Evolutionary conservation across 1,140 invertebrate species (phyloP).

Genomic region (Heliothis subflexa): DNA sequence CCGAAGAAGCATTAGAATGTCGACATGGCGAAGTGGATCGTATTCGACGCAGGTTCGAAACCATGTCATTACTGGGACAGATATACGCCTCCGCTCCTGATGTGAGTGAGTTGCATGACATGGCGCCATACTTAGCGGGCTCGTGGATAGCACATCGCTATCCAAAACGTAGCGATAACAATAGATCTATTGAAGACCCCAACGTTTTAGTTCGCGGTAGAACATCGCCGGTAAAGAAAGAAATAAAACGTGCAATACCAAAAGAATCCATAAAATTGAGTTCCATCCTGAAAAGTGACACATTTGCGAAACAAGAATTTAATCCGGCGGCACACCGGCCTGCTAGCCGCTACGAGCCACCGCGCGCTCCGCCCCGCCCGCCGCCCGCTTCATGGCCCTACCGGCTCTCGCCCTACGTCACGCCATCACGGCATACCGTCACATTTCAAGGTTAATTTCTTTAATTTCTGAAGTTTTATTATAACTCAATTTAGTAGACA

Average conservation of each 20-base stretch:
- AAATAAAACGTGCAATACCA: slow-evolving; percentile 56
- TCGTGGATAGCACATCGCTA: slow-evolving; percentile 92
- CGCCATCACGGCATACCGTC: slow-evolving; percentile 88
- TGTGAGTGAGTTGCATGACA: slow-evolving; percentile 91
- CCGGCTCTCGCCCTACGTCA: slow-evolving; percentile 83
- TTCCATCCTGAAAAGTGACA: slow-evolving; percentile 89
- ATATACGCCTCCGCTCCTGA: slow-evolving; percentile 94
- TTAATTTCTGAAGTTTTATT: slow-evolving; percentile 82
- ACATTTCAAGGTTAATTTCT: slow-evolving; percentile 91
- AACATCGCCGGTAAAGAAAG: slow-evolving; percentile 79
- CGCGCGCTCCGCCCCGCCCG: slow-evolving; percentile 82
- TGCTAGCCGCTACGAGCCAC: slow-evolving; percentile 92
- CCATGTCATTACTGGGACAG: slow-evolving; percentile 90
- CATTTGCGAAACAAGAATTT: slow-evolving; percentile 90
- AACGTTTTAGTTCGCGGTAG: slow-evolving; percentile 69
- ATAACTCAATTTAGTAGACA: slow-evolving; percentile 48
- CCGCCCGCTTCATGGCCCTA: slow-evolving; percentile 82
- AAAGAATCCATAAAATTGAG: slow-evolving; percentile 78
- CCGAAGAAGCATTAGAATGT: slow-evolving; percentile 84
- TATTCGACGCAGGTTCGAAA: slow-evolving; percentile 89
- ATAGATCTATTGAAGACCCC: slow-evolving; percentile 87
- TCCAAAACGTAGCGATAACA: slow-evolving; percentile 89
- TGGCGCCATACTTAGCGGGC: slow-evolving; percentile 91
- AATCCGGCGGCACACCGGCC: slow-evolving; percentile 92
- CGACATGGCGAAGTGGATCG: slow-evolving; percentile 89